phyloP scores from a whole-genome alignment of 2,888 invertebrate species.

The Heliconius ismenius region DNA sequence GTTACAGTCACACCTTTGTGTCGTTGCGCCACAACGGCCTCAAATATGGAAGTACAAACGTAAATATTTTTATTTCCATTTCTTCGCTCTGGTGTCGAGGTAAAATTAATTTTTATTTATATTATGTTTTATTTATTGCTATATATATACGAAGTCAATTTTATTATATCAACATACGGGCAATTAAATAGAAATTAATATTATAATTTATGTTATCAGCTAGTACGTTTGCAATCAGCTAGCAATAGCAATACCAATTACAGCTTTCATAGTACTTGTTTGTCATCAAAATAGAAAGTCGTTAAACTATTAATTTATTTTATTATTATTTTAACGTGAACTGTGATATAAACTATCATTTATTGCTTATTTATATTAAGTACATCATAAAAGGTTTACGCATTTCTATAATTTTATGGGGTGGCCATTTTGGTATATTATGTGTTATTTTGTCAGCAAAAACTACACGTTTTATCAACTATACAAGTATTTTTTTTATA shows the following conservation, averaged over 20 bases:
- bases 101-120: too few relatives aligned
- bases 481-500: not conserved
- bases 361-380: constrained; percentile 9
- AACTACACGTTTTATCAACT: not conserved
- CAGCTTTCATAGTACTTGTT: not conserved
- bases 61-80: too few relatives aligned
- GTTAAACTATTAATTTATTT: constrained; percentile 13
- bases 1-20: too few relatives aligned
- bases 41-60: too few relatives aligned
- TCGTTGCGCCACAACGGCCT: too few relatives aligned
- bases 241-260: not conserved
- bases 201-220: not conserved
- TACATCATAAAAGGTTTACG: constrained; percentile 3
- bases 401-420: not conserved
- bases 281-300: not conserved
- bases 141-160: too few relatives aligned
- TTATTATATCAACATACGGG: too few relatives aligned
- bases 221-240: not conserved
- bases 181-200: too few relatives aligned
- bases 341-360: constrained; percentile 3
- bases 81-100: too few relatives aligned
- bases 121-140: too few relatives aligned
- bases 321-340: constrained; percentile 9
- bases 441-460: not conserved
- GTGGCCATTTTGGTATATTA: not conserved